phyloP scores from a whole-genome alignment of 2,113 vertebrate species.

The Neopipo cinnamomea region DNA sequence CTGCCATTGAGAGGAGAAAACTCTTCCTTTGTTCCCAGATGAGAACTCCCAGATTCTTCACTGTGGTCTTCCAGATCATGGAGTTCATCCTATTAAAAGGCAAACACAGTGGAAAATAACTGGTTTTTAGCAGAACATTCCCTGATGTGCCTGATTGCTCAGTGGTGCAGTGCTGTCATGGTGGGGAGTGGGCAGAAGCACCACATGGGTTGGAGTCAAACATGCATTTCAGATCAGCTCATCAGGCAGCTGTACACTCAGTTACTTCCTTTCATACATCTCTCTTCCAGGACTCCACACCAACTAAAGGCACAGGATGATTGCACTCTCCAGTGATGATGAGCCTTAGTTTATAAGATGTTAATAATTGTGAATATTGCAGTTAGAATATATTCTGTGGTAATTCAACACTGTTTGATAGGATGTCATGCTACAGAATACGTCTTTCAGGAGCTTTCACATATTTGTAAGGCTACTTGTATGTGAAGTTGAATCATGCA shows the following conservation, averaged over 20 bases:
- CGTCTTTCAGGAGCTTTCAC: not conserved
- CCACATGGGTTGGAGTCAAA: fast-evolving
- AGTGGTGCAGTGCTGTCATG: not conserved
- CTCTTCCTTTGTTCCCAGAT: not conserved
- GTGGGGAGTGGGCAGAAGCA: not conserved
- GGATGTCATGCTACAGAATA: not conserved
- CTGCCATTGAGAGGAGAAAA: not conserved
- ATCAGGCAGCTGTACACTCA: not conserved
- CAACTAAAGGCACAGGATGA: not conserved
- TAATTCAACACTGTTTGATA: not conserved
- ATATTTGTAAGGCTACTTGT: not conserved
- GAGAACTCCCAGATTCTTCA: not conserved
- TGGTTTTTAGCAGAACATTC: not conserved
- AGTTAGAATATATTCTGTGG: not conserved
- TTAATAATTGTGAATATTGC: not conserved
- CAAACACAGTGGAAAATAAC: not conserved
- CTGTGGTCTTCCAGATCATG: not conserved
- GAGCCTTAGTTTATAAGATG: not conserved
- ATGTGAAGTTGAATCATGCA: not conserved
- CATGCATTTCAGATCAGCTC: not conserved
- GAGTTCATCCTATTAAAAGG: not conserved
- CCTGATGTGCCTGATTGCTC: not conserved
- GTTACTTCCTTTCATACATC: not conserved
- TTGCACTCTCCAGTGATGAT: not conserved
- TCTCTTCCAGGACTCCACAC: not conserved